Evolutionary conservation across 2,113 vertebrate genomes (phyloP), one percentile per base, ranked within the genome.

Genomic region (Mus pahari): DNA sequence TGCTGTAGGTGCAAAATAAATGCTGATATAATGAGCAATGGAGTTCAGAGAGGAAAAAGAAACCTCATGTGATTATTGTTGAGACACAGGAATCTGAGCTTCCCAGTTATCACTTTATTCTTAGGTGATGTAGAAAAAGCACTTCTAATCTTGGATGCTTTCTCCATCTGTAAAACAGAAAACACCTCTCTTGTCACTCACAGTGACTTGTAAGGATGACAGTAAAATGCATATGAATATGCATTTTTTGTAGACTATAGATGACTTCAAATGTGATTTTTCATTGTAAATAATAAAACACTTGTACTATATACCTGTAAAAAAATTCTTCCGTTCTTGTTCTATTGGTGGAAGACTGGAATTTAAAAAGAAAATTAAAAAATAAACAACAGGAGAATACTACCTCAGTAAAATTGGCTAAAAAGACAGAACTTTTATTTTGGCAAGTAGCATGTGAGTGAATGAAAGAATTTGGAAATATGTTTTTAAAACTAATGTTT

Each of bases 401-500:
- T 79, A 82, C 60, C 33, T 81, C 78, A 75, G 60, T 77, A 94
- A 94, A 81, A 20, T 81, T 71, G 33, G 86, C 7, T 84, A 79
- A 88, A 95, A 92, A 92, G 13, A 58, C 5, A 64, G 42, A 92
- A 64, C 78, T 78, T 62, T 82, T 92, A 12, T 7, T 62, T 83
- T 73, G 26, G 8, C 22, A 96, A 92, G n/a, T 70, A 92, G 28
- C 55, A 92, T 79, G 77, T 92, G 66, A 86, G 55, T n/a, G 92
- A 94, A 75, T 50, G 14, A 90, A 95, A 66, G n/a, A 75, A 53
- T 92, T 90, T 84, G 45, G 86, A 95, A 94, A 92, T 82, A 62
- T 20, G 68, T 60, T 95, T 96, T 93, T 33, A 96, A 93, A 66
- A 66, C 48, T 79, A 88, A 94, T 91, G 45, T 92, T 94, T 96